These are phyloP conservation scores for Schmidtea mediterranea DNA, from an alignment of 1,140 invertebrate species.

Conservation along the genomic window DNA sequence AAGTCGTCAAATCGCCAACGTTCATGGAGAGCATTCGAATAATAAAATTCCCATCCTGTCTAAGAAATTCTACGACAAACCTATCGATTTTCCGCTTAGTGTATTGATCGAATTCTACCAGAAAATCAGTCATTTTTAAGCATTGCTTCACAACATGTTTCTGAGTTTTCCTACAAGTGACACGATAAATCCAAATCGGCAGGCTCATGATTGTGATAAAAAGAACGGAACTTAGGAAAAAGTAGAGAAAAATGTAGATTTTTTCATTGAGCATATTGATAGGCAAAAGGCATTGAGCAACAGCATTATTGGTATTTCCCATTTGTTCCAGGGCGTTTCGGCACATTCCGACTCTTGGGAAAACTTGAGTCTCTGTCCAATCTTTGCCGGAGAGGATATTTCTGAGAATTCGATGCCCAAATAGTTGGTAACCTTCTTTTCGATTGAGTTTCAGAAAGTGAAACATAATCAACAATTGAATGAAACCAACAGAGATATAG, in stretches of 20 bases:
- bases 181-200: neutral
- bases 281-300: slow-evolving; percentile 3
- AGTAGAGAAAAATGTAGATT: slow-evolving; percentile 3
- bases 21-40: slow-evolving; percentile 3
- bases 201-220: neutral
- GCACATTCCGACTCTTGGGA: slow-evolving; percentile 3
- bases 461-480: neutral
- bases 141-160: neutral
- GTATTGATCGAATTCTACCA: neutral
- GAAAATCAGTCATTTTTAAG: neutral
- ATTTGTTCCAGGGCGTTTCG: neutral
- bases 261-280: slow-evolving; percentile 4
- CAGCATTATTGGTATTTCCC: neutral
- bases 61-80: slow-evolving; percentile 1
- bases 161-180: neutral
- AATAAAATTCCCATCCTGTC: slow-evolving; percentile 3
- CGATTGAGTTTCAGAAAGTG: neutral
- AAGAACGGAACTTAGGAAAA: neutral
- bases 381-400: neutral
- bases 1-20: neutral
- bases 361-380: slow-evolving; percentile 5
- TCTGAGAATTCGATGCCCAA: neutral
- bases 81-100: neutral
- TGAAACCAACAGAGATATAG: neutral
- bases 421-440: neutral